phyloP scores from a whole-genome alignment of 2,797 vertebrate species.

The Danio aesculapii region DNA sequence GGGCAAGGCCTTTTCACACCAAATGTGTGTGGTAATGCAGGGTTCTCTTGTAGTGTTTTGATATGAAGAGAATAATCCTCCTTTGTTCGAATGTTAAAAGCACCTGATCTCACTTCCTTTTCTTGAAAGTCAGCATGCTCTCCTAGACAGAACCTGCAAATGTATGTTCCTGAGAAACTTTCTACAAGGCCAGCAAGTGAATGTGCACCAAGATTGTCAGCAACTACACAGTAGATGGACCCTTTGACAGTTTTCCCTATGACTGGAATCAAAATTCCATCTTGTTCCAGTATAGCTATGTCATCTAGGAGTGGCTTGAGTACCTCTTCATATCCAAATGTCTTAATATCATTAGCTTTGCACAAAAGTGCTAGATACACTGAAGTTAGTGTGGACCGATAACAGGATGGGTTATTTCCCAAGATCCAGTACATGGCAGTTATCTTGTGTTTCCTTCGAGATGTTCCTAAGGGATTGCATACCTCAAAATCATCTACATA shows the following conservation, averaged over 20 bases:
- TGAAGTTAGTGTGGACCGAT: no score
- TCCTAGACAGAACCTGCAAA: constrained; percentile 52
- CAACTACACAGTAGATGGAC: constrained; percentile 33
- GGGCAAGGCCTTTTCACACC: constrained; percentile 46
- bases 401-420: constrained; percentile 22
- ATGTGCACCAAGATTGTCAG: constrained; percentile 51
- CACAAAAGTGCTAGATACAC: not conserved
- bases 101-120: constrained; percentile 49
- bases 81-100: constrained; percentile 32
- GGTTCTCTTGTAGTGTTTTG: constrained; percentile 17
- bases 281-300: constrained; percentile 21
- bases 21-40: constrained; percentile 14
- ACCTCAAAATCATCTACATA: constrained; percentile 32
- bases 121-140: constrained; percentile 21
- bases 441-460: constrained; percentile 34
- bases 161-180: constrained; percentile 47
- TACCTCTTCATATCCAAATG: constrained; percentile 30
- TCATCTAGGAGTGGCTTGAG: constrained; percentile 28
- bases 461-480: constrained; percentile 33
- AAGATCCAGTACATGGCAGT: not conserved
- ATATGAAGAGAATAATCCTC: constrained; percentile 19
- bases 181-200: constrained; percentile 45
- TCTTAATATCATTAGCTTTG: constrained; percentile 34
- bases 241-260: constrained; percentile 30
- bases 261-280: constrained; percentile 20